Percentiles rank a stretch among this genome's conserved stretches.
phyloP scores from a whole-genome alignment of 2,888 invertebrate genomes.

The Thysanoteuthis rhombus region DNA sequence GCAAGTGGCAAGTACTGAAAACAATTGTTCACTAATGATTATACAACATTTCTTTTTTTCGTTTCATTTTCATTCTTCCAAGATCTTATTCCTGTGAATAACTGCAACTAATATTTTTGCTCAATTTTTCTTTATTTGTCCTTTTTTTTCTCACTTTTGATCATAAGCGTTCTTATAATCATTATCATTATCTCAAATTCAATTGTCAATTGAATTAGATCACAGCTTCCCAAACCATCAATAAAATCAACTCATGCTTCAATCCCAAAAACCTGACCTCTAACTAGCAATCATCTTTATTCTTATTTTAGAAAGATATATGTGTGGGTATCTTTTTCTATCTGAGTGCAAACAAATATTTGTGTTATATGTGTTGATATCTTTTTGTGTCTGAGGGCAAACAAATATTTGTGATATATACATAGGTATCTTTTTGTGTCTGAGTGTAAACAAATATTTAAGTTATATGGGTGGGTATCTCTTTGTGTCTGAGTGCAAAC shows the following conservation, averaged over 20 bases:
- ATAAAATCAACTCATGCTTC: neutral
- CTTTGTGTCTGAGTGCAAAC: neutral
- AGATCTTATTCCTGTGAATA: neutral
- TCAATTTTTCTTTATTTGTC: no score
- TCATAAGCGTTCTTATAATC: neutral
- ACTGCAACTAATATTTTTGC: neutral
- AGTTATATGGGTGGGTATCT: neutral
- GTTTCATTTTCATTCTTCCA: neutral
- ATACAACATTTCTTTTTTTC: neutral
- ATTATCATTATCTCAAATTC: neutral
- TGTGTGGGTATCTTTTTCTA: neutral
- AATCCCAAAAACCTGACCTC: neutral
- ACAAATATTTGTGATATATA: no score
- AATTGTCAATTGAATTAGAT: neutral
- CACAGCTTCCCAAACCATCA: neutral
- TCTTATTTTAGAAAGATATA: neutral
- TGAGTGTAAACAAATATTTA: no score
- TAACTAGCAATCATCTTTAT: neutral
- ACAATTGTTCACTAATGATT: neutral
- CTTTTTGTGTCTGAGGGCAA: neutral
- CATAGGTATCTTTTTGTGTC: neutral
- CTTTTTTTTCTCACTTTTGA: neutral
- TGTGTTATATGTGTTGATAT: neutral
- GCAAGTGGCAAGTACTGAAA: neutral
- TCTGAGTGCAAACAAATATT: neutral